A percentile compares a stretch with the other conserved stretches of the same genome.
These are phyloP conservation scores for Steromphala cineraria DNA, from an alignment of 2,888 invertebrate genomes.

Conservation along the genomic window DNA sequence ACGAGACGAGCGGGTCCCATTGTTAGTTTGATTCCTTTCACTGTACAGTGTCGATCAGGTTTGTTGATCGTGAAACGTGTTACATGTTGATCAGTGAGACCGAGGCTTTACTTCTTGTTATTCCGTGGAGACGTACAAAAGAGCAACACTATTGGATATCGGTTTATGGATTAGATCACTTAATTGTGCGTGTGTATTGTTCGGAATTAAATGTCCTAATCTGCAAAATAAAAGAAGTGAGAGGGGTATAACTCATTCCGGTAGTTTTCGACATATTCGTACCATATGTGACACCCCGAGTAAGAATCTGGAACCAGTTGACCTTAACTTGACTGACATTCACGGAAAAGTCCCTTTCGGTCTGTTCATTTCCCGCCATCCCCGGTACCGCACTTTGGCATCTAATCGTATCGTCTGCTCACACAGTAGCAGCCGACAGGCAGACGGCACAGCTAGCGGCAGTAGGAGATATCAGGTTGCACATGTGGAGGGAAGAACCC, in stretches of 20 bases:
- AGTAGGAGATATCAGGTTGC: constrained; percentile 20
- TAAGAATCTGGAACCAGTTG: not conserved
- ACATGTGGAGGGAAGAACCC: constrained; percentile 7
- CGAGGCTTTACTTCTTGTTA: too few species aligned
- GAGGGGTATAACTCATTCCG: too few species aligned
- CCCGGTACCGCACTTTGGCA: not conserved
- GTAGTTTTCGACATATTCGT: not conserved
- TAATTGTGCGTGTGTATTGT: too few species aligned
- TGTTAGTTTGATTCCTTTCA: not conserved
- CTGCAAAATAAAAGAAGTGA: too few species aligned
- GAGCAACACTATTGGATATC: too few species aligned
- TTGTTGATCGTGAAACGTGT: constrained; percentile 3
- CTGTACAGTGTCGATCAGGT: not conserved
- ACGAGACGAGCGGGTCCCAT: not conserved
- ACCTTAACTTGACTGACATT: constrained; percentile 9
- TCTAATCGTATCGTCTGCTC: not conserved
- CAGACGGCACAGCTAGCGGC: not conserved
- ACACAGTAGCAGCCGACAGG: constrained; percentile 18
- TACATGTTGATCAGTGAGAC: not conserved
- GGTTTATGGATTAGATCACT: too few species aligned
- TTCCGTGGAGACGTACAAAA: too few species aligned
- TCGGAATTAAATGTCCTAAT: too few species aligned
- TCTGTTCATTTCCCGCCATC: not conserved
- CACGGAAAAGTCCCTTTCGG: not conserved
- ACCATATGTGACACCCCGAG: not conserved